Percentiles rank a stretch among this genome's conserved stretches.
Evolutionary conservation across 2,888 invertebrate species (phyloP).

Genomic region (Agriopis leucophaearia): DNA sequence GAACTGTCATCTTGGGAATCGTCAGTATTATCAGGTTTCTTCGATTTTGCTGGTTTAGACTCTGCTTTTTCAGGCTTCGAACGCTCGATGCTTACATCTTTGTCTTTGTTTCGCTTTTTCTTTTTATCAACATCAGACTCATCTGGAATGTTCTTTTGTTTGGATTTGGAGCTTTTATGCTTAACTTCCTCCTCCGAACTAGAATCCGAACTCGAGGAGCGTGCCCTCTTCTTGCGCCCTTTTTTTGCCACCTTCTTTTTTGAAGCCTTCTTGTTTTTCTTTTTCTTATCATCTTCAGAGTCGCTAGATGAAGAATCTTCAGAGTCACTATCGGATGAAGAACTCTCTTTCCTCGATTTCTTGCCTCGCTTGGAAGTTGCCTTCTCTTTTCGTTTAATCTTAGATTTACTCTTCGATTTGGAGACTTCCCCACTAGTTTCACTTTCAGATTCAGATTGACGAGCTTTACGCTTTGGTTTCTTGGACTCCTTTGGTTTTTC

Average conservation of each 20-base stretch:
- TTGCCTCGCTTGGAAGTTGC: constrained; percentile 85
- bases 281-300: constrained; percentile 82
- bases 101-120: constrained; percentile 78
- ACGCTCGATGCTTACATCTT: constrained; percentile 73
- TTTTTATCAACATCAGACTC: constrained; percentile 80
- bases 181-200: constrained; percentile 84
- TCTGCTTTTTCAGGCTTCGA: constrained; percentile 73
- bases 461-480: constrained; percentile 84
- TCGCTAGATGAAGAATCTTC: constrained; percentile 83
- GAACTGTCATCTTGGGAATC: constrained; percentile 79
- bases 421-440: constrained; percentile 77
- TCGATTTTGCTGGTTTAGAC: constrained; percentile 67
- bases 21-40: constrained; percentile 77
- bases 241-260: constrained; percentile 82
- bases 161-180: constrained; percentile 77
- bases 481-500: constrained; percentile 62
- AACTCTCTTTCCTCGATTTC: constrained; percentile 79
- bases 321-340: constrained; percentile 82
- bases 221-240: constrained; percentile 76
- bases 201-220: constrained; percentile 82
- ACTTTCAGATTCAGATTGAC: constrained; percentile 81
- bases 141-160: constrained; percentile 82
- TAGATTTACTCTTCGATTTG: constrained; percentile 78
- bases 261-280: constrained; percentile 79
- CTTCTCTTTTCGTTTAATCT: constrained; percentile 84